Evolutionary conservation across 1,140 invertebrate species (phyloP).

Genomic region (Sinella curviseta): DNA sequence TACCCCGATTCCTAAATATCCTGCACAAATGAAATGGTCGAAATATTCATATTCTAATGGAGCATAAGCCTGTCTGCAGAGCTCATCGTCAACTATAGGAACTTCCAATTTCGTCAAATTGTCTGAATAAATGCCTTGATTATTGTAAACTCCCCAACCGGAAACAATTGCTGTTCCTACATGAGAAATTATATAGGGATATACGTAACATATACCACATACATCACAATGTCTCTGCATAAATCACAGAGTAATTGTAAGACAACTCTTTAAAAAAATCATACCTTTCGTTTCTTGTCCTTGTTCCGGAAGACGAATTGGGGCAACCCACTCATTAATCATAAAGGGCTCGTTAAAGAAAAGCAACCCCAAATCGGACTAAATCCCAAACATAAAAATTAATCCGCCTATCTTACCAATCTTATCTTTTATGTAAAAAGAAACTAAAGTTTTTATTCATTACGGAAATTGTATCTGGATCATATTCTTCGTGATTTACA

Average conservation of each 20-base stretch:
- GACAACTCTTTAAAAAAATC: too few relatives aligned
- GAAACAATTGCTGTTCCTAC: not conserved
- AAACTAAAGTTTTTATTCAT: too few relatives aligned
- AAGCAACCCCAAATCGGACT: too few relatives aligned
- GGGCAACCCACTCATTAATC: not conserved
- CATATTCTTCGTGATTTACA: constrained; percentile 11
- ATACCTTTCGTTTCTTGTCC: not conserved
- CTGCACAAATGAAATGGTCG: not conserved
- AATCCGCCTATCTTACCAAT: too few relatives aligned
- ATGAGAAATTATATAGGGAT: too few relatives aligned
- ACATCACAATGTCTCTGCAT: not conserved
- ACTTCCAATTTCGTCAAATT: not conserved
- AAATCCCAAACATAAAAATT: too few relatives aligned
- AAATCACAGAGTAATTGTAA: too few relatives aligned
- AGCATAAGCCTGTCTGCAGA: not conserved
- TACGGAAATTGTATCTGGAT: constrained; percentile 16
- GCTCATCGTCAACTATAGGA: not conserved
- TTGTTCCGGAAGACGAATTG: not conserved
- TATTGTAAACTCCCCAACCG: not conserved
- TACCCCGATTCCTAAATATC: not conserved
- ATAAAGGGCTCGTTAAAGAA: not conserved
- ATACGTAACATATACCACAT: too few relatives aligned
- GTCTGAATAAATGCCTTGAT: not conserved
- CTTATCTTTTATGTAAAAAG: too few relatives aligned
- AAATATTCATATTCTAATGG: not conserved